These are phyloP conservation scores for Brachyhypopomus occidentalis DNA, from an alignment of 2,113 vertebrate species.

Conservation along the genomic window DNA sequence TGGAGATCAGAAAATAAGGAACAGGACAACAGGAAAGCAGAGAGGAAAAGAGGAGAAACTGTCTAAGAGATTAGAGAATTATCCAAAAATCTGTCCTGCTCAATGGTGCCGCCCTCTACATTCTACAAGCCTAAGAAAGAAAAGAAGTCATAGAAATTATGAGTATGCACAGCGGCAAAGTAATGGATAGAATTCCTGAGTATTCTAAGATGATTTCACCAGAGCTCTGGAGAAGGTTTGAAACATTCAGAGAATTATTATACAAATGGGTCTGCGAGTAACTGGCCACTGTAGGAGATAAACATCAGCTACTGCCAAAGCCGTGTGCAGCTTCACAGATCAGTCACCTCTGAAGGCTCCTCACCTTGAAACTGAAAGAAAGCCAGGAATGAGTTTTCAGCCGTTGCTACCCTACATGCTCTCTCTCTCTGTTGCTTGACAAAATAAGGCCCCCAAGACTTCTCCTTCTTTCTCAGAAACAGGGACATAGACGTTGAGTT, in stretches of 20 bases:
- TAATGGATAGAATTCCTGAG: conserved; percentile 18
- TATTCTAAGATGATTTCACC: conserved; percentile 18
- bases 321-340: neutral
- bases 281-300: conserved; percentile 26
- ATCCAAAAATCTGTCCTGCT: conserved; percentile 1
- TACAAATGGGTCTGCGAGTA: conserved; percentile 34
- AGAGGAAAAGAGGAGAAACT: neutral
- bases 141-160: conserved; percentile 6
- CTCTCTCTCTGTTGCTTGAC: neutral
- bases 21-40: conserved; percentile 47
- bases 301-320: conserved; percentile 23
- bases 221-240: conserved; percentile 19
- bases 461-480: neutral
- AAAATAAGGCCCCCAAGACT: neutral
- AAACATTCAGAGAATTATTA: conserved; percentile 40
- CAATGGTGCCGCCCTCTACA: neutral
- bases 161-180: neutral
- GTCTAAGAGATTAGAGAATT: neutral
- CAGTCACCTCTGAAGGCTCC: neutral
- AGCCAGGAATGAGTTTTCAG: conserved; percentile 12
- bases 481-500: neutral
- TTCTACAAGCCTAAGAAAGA: conserved; percentile 2
- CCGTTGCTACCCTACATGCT: neutral
- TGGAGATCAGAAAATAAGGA: conserved; percentile 52
- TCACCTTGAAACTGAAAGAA: neutral